Percentiles rank a stretch among this genome's conserved stretches.
phyloP scores from a whole-genome alignment of 2,797 vertebrate genomes.

The Pogoniulus pusillus region DNA sequence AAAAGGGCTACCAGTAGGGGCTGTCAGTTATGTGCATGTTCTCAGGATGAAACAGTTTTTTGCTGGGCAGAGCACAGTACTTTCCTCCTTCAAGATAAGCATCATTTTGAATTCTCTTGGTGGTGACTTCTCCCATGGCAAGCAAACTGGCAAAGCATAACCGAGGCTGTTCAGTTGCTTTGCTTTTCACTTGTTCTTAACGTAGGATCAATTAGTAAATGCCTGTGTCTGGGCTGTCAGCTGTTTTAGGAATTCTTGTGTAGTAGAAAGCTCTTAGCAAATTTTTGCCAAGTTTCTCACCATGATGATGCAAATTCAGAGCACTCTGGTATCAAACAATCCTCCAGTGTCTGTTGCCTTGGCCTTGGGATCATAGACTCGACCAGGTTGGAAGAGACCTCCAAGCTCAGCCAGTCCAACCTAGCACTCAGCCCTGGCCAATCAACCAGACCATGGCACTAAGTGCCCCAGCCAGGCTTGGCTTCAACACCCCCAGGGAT shows the following conservation, averaged over 20 bases:
- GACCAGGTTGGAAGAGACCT: too few relatives aligned
- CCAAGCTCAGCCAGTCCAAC: too few relatives aligned
- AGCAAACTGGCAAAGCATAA: not conserved
- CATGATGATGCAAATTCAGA: not conserved
- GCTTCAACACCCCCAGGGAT: too few relatives aligned
- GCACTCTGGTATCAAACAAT: not conserved
- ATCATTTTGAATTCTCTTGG: not conserved
- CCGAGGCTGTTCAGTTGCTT: not conserved
- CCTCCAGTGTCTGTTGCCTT: not conserved
- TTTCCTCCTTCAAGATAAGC: not conserved
- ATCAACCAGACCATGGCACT: too few relatives aligned
- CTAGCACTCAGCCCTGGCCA: too few relatives aligned
- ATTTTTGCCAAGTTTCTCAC: not conserved
- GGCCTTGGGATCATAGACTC: not conserved
- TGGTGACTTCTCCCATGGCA: not conserved
- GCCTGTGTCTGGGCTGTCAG: rapidly evolving
- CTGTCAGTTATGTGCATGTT: not conserved
- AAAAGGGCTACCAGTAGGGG: not conserved
- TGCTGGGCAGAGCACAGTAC: not conserved
- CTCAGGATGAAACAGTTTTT: not conserved
- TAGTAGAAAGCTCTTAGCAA: not conserved
- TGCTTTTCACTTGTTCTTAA: not conserved
- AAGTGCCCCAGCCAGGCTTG: too few relatives aligned
- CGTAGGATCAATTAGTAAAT: not conserved
- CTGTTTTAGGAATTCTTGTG: not conserved